Percentiles rank a stretch among this genome's conserved stretches.
Conservation (phyloP, 2,113 vertebrate genomes). For the Galbula dea region DNA sequence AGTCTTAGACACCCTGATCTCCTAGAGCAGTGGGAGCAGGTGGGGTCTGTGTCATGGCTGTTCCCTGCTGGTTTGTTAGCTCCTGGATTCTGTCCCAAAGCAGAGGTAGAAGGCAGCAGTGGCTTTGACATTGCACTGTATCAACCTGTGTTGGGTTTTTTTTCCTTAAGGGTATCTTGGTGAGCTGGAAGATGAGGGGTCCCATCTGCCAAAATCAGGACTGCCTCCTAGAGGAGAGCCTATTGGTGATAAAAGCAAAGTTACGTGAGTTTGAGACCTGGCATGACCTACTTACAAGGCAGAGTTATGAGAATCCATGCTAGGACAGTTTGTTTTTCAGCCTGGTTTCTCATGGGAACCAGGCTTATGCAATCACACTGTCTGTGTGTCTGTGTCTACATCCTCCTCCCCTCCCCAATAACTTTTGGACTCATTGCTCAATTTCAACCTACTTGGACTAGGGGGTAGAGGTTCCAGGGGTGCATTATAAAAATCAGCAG, state of each 20-base stretch:
- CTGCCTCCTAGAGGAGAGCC: conserved; percentile 11
- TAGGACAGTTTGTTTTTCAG: conserved; percentile 67
- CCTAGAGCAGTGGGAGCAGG: not conserved
- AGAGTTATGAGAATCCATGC: conserved; percentile 48
- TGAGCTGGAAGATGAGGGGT: not conserved
- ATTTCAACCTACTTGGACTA: not conserved
- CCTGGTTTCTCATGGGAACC: conserved; percentile 58
- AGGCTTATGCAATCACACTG: conserved; percentile 33
- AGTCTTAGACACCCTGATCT: not conserved
- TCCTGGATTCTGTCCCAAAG: not conserved
- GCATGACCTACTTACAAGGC: conserved; percentile 34
- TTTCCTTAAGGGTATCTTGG: not conserved
- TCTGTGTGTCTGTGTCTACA: conserved; percentile 60
- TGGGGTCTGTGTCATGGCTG: not conserved
- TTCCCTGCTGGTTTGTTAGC: not conserved
- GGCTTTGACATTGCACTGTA: not conserved
- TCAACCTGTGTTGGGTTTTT: not conserved
- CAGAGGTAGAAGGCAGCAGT: not conserved
- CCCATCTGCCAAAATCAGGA: not conserved
- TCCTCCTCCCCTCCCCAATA: conserved; percentile 66
- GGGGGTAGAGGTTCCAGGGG: not conserved
- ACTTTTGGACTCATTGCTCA: conserved; percentile 65
- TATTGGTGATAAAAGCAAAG: not conserved
- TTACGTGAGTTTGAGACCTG: conserved; percentile 11
- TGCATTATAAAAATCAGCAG: not conserved